These are phyloP conservation scores for Pollimyrus isidori DNA, from an alignment of 2,113 vertebrate genomes.

Conservation along the genomic window DNA sequence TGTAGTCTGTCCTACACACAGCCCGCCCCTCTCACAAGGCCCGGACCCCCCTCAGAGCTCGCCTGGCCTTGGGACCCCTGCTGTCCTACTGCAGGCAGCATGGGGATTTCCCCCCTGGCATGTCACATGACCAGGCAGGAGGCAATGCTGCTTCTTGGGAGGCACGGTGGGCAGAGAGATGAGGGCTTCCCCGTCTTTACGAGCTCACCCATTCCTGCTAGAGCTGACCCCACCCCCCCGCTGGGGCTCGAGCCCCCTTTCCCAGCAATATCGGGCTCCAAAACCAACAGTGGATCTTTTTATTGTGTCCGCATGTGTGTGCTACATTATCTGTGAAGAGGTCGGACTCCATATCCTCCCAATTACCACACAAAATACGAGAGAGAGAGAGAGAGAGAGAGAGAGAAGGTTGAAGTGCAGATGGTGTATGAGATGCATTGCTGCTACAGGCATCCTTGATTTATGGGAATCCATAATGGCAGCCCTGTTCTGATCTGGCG, in stretches of 20 bases:
- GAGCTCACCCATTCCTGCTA: conserved; percentile 30
- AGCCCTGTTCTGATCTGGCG: conserved; percentile 61
- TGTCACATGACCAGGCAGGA: background rate
- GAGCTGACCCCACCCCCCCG: background rate
- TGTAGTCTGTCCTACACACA: background rate
- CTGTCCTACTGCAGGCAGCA: background rate
- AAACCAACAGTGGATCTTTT: background rate
- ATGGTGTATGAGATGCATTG: conserved; percentile 56
- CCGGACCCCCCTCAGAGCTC: background rate
- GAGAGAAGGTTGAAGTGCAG: conserved; percentile 53
- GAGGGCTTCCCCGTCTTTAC: background rate
- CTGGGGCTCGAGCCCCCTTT: background rate
- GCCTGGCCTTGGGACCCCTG: background rate
- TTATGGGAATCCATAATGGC: conserved; percentile 66
- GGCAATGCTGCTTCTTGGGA: background rate
- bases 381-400: background rate
- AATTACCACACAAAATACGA: background rate
- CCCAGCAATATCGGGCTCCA: background rate
- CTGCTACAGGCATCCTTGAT: conserved; percentile 55
- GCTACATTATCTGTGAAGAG: background rate
- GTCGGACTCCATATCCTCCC: background rate
- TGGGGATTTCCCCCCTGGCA: background rate
- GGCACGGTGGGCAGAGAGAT: background rate
- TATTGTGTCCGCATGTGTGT: background rate
- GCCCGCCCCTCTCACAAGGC: background rate